Base-by-base conservation (phyloP, 2,888 invertebrate genomes). In the Microctonus hyperodae region DNA sequence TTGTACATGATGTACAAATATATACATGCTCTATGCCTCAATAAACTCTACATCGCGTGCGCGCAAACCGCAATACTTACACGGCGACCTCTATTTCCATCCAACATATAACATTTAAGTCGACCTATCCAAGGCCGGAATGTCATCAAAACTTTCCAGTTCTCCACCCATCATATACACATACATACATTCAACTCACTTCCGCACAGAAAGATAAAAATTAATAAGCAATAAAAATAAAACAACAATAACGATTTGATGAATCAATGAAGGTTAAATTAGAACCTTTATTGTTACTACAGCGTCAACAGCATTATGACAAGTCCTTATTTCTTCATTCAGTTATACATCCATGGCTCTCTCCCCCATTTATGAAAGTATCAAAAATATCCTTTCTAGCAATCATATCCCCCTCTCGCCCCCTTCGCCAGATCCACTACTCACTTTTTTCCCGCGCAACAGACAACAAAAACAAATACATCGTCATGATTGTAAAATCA, bases 311-410 rank as follows among this genome's bases (percentile, higher is more conserved):
- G 76, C 73, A 71, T 78, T 78, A 78, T 74, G 76, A 79, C 76
- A 78, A 75, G 73, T 80, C 78, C 76, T 78, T 44, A 11, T 77
- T 75, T 75, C 76, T 77, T 75, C 71, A 76, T 76, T 78, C 75
- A 74, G 78, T 77, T 77, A 76, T 78, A 77, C 77, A 79, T 78
- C 74, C 53, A 77, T 74, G 76, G 77, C 77, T 77, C 75, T 75
- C 76, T 75, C 76, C n/a, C n/a, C 77, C 76, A 75, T 80, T 83
- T 86, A 86, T 86, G 85, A 86, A 86, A 86, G 86, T 87, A 87
- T 86, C 86, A 87, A 87, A 87, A 87, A 87, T 87, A 87, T 86
- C 85, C 85, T 81, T 84, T 84, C 84, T 84, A 81, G 78, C 82
- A 78, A 77, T 77, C 77, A 76, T 77, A 73, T 76, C 78, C 78